Evolutionary conservation across 2,888 invertebrate genomes (phyloP).

Genomic region (Sinhomidia bicolor): DNA sequence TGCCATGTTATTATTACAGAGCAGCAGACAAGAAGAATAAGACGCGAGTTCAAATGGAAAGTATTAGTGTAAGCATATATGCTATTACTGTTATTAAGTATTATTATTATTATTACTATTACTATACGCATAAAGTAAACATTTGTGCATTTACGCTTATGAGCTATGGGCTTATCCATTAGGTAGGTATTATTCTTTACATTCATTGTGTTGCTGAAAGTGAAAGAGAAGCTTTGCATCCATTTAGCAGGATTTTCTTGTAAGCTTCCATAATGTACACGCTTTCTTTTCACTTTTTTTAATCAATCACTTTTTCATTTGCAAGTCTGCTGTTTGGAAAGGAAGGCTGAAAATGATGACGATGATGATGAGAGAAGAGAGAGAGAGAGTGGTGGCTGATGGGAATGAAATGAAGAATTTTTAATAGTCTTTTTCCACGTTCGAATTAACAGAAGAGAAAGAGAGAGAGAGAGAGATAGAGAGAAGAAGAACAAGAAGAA

Average conservation of each 20-base stretch:
- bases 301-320: slow-evolving; percentile 74
- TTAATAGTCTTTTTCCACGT: slow-evolving; percentile 37
- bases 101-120: too few species aligned
- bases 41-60: background rate
- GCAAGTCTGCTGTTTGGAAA: slow-evolving; percentile 42
- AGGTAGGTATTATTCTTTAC: slow-evolving; percentile 40
- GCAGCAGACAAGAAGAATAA: slow-evolving; percentile 12
- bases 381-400: background rate
- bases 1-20: background rate
- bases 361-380: background rate
- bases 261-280: slow-evolving; percentile 66
- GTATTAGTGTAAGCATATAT: slow-evolving; percentile 4
- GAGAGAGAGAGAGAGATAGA: background rate
- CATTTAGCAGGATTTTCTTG: slow-evolving; percentile 71
- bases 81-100: too few species aligned
- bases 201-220: slow-evolving; percentile 45
- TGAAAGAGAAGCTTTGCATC: slow-evolving; percentile 66
- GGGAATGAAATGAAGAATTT: slow-evolving; percentile 58
- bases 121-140: background rate
- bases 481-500: too few species aligned
- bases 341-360: background rate
- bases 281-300: slow-evolving; percentile 69
- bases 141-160: background rate
- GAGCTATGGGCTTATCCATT: slow-evolving; percentile 47
- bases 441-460: slow-evolving; percentile 14